Evolutionary conservation across 2,113 vertebrate genomes (phyloP), one percentile per base, ranked within the genome.

Genomic region (Salminus brasiliensis): DNA sequence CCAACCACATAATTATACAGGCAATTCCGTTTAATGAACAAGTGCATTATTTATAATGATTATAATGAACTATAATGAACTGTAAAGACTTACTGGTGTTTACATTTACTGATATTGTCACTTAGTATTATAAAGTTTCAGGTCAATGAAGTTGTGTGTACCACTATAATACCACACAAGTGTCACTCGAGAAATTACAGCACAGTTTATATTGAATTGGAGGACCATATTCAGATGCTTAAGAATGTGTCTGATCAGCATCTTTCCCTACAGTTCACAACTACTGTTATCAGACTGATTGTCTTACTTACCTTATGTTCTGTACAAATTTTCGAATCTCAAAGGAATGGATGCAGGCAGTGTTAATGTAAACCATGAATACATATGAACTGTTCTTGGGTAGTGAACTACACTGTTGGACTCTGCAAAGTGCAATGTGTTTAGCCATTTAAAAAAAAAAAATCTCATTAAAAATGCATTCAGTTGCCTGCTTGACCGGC

Each of bases 391-490:
- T 45, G 18, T 57, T 68, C 63, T 49, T 25, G 66, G 52, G 23
- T 45, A 45, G 27, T n/a, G 47, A 32, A 36, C 16, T 34, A 16
- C 21, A 55, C 8, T 1, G 5, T 79, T 45, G 43, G 12, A 45
- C 43, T 59, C 76, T 72, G 67, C 66, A 67, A 66, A 59, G 60
- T 60, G 63, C 25, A 79, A 63, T 83, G 10, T 65, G 32, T 74
- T 69, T 39, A 49, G 69, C 39, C 53, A 47, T 57, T 43, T 21
- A n/a, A n/a, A n/a, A n/a, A n/a, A n/a, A n/a, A n/a, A n/a, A 41
- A 41, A 75, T 41, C 76, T 69, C 39, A 47, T 65, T 77, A 72
- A 72, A 67, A 72, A 78, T 73, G 62, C 80, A 78, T 70, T 63
- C 23, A n/a, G 45, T 72, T 39, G 29, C 32, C 47, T 21, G 68